phyloP scores from a whole-genome alignment of 2,888 invertebrate species.

The Octonoba sinensis region DNA sequence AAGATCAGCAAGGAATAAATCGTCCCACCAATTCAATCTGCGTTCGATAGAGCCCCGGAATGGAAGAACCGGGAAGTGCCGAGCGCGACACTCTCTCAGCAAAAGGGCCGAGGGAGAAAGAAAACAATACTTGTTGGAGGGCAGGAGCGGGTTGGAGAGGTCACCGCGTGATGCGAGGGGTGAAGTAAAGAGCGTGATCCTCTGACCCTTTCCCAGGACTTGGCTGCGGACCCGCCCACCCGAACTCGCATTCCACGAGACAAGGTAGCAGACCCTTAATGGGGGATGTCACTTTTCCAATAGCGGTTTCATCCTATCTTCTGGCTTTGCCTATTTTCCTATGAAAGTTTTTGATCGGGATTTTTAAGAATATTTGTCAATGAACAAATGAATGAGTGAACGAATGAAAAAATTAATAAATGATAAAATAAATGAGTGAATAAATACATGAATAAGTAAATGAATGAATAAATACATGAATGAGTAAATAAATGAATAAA shows the following conservation, averaged over 20 bases:
- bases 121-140: conserved; percentile 21
- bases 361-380: too few relatives aligned
- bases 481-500: too few relatives aligned
- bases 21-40: conserved; percentile 15
- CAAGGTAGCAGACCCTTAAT: not conserved
- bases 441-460: too few relatives aligned
- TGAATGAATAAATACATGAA: too few relatives aligned
- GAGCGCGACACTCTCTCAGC: conserved; percentile 12
- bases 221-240: conserved; percentile 41
- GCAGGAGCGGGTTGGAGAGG: not conserved
- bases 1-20: too few relatives aligned
- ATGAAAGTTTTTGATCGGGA: too few relatives aligned
- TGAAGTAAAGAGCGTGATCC: conserved; percentile 33
- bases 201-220: conserved; percentile 56
- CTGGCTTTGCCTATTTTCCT: too few relatives aligned
- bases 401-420: too few relatives aligned
- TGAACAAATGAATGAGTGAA: too few relatives aligned
- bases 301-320: too few relatives aligned
- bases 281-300: conserved; percentile 12
- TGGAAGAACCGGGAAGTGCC: conserved; percentile 23
- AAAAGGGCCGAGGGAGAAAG: conserved; percentile 33
- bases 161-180: conserved; percentile 18
- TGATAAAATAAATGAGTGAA: too few relatives aligned
- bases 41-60: conserved; percentile 24
- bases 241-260: conserved; percentile 16